Conservation (phyloP, 2,888 invertebrate species). For the Acleris emargana region DNA sequence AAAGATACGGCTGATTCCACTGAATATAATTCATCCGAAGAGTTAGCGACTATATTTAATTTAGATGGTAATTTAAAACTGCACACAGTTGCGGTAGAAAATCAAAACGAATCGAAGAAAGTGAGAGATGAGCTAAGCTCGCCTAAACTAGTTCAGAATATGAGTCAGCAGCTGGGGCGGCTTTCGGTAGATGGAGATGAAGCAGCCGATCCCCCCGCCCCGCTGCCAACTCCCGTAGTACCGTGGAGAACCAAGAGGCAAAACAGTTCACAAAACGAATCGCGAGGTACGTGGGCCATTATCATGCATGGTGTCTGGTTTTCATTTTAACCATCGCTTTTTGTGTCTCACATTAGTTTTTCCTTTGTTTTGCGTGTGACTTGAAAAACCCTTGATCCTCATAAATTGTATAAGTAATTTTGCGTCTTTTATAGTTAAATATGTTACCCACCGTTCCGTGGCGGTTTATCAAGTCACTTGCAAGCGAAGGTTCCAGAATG, state of each 20-base stretch:
- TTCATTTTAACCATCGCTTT: slow-evolving; percentile 67
- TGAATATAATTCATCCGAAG: slow-evolving; percentile 86
- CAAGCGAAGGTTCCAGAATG: slow-evolving; percentile 16
- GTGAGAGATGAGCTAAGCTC: slow-evolving; percentile 72
- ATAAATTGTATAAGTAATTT: too few relatives aligned
- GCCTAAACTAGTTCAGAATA: slow-evolving; percentile 74
- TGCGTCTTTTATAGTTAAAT: too few relatives aligned
- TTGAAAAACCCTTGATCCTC: not conserved
- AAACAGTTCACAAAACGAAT: slow-evolving; percentile 76
- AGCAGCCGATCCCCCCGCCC: slow-evolving; percentile 75
- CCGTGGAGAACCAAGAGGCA: slow-evolving; percentile 80
- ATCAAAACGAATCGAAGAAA: slow-evolving; percentile 50
- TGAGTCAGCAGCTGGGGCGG: slow-evolving; percentile 76
- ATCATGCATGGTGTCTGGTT: slow-evolving; percentile 77
- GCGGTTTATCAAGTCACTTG: not conserved
- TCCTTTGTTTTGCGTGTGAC: slow-evolving; percentile 32
- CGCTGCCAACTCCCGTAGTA: slow-evolving; percentile 74
- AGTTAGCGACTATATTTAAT: slow-evolving; percentile 86
- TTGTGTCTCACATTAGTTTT: slow-evolving; percentile 44
- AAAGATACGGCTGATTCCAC: slow-evolving; percentile 75
- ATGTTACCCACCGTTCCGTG: not conserved
- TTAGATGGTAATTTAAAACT: slow-evolving; percentile 57
- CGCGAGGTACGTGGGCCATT: slow-evolving; percentile 77
- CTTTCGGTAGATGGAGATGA: slow-evolving; percentile 72
- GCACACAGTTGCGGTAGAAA: slow-evolving; percentile 46